Conservation (phyloP, 2,113 vertebrate species). For the Calidris pygmaea region DNA sequence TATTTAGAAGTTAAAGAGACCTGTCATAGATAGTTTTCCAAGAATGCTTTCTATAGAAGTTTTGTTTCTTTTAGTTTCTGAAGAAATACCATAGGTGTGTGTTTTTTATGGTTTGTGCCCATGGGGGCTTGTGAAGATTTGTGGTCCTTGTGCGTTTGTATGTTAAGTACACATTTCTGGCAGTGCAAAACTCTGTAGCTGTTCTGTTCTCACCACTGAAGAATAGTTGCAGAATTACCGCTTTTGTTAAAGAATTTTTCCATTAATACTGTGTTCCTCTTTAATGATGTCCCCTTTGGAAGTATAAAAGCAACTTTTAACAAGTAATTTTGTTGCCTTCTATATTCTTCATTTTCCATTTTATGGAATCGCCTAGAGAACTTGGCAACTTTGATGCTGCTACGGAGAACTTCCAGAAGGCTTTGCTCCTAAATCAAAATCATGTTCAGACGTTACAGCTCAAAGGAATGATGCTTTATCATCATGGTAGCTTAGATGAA, state of each 20-base stretch:
- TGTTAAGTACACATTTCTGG: background rate
- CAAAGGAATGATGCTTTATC: constrained; percentile 96
- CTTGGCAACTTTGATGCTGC: constrained; percentile 95
- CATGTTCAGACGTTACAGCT: constrained; percentile 97
- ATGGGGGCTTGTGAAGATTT: background rate
- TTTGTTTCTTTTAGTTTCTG: background rate
- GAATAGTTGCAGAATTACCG: background rate
- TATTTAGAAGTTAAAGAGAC: background rate
- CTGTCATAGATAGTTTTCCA: background rate
- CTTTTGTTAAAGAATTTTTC: background rate
- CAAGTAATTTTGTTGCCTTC: background rate
- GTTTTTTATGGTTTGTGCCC: background rate
- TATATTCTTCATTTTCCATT: background rate
- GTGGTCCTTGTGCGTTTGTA: background rate
- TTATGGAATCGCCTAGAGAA: constrained; percentile 77
- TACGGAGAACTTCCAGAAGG: constrained; percentile 96
- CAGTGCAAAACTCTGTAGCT: background rate
- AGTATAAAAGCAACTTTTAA: background rate
- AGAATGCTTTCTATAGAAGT: background rate
- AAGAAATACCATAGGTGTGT: background rate
- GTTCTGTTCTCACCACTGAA: background rate
- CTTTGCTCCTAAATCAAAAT: constrained; percentile 94
- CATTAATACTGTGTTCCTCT: background rate
- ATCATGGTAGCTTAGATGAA: constrained; percentile 92
- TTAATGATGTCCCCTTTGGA: background rate